These are phyloP conservation scores for Camponotus pennsylvanicus DNA, from an alignment of 1,140 invertebrate species.

Conservation along the genomic window DNA sequence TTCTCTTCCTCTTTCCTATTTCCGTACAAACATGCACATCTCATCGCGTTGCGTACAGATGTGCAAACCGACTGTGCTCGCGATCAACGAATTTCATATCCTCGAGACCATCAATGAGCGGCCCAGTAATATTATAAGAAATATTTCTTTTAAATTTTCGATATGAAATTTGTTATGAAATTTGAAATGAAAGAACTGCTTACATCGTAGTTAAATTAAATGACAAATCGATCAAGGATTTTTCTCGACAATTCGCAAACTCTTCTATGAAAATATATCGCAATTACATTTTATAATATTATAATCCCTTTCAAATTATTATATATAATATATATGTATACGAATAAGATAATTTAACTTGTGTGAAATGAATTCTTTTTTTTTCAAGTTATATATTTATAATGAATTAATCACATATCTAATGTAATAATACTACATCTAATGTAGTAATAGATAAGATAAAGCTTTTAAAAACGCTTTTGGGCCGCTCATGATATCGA, in stretches of 20 bases:
- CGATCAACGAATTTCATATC: neutral
- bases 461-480: neutral
- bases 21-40: neutral
- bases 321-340: too few relatives aligned
- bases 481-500: slow-evolving; percentile 31
- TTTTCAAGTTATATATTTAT: neutral
- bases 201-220: neutral
- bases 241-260: neutral
- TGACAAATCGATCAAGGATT: neutral
- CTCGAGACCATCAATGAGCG: slow-evolving; percentile 45
- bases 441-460: neutral
- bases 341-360: neutral
- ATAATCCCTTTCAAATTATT: neutral
- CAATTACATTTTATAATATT: neutral
- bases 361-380: neutral
- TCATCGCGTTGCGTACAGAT: neutral
- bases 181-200: neutral
- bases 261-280: neutral
- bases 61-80: neutral
- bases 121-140: slow-evolving; percentile 14
- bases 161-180: neutral
- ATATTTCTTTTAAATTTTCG: neutral
- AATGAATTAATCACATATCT: neutral
- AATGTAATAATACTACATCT: too few relatives aligned
- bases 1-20: neutral